Base-by-base conservation (phyloP, 2,113 vertebrate genomes). In the Platysternon megacephalum region DNA sequence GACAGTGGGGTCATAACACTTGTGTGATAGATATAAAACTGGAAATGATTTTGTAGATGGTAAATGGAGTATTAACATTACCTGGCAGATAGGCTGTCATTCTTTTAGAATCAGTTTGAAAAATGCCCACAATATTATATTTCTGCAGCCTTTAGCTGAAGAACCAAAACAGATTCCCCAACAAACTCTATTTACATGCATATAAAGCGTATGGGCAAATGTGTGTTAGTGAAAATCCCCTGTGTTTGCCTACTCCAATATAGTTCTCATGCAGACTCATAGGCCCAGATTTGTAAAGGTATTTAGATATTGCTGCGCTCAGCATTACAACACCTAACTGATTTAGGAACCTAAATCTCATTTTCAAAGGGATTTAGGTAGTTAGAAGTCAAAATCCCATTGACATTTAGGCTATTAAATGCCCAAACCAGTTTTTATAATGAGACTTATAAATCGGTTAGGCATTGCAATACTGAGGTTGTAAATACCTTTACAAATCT, bases 21-120 rank as follows among this genome's bases (percentile, higher is more conserved):
- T 93, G 89, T 96, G 72, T 74, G 48, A 83, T 65, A 89, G 65
- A n/a, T 28, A 55, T 78, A 65, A 94, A 96, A 96, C 55, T 88
- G 39, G 82, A 92, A 95, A 91, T 83, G 5, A 42, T 90, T 91
- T 85, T 49, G 74, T 79, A 21, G 65, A 74, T 83, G 17, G 52
- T 85, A 94, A 95, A 89, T 81, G 48, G 49, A 88, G 74, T 52
- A 96, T 79, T 95, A 91, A 79, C 5, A 56, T 2, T 87, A 21
- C 82, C 26, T 86, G 56, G 29, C 32, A 90, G 84, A 79, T 46
- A 95, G 55, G 76, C 10, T 56, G 19, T 87, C 2, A 86, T 91
- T 65, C 80, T 78, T 76, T 26, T 48, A 0, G 86, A 86, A n/a
- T 42, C 12, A 11, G 28, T 89, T 79, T 6, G 58, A 72, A 93